Percentiles rank a stretch among this genome's conserved stretches.
Conservation (phyloP, 2,888 invertebrate species). For the Caenorhabditis japonica region DNA sequence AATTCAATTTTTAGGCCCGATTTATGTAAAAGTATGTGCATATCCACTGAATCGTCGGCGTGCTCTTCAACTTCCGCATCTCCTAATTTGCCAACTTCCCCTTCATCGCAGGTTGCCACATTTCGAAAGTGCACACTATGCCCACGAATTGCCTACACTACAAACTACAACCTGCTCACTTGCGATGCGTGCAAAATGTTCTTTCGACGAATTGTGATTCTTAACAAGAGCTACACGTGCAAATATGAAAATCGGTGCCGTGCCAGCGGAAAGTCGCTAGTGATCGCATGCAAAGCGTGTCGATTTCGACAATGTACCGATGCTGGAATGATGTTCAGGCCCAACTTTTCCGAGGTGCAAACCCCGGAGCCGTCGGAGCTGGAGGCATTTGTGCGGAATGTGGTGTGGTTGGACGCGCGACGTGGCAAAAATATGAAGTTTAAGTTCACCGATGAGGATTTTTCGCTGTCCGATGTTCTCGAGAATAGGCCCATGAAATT, state of each 20-base stretch:
- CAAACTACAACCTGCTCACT: constrained; percentile 15
- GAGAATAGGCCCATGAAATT: constrained; percentile 12
- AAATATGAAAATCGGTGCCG: neutral
- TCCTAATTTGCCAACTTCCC: too few species aligned
- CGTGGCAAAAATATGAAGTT: constrained; percentile 14
- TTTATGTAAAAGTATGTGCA: too few species aligned
- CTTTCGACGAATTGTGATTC: constrained; percentile 6
- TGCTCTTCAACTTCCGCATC: too few species aligned
- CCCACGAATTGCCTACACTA: constrained; percentile 6
- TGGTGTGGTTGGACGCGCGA: constrained; percentile 11
- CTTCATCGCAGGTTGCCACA: neutral
- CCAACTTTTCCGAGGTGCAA: too few species aligned
- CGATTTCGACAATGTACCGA: too few species aligned
- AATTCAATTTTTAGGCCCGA: too few species aligned
- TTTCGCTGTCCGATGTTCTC: constrained; percentile 1
- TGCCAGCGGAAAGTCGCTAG: too few species aligned
- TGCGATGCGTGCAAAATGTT: constrained; percentile 39
- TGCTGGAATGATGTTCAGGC: too few species aligned
- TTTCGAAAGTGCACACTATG: constrained; percentile 12
- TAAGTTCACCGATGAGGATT: constrained; percentile 20
- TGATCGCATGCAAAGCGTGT: too few species aligned
- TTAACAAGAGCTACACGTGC: constrained; percentile 21
- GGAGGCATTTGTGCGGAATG: too few species aligned
- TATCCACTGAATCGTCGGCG: too few species aligned
- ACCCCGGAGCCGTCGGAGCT: too few species aligned